Evolutionary conservation across 2,797 vertebrate species (phyloP), one percentile per base, ranked within the genome.

Genomic region (Malacoctenus gilli): DNA sequence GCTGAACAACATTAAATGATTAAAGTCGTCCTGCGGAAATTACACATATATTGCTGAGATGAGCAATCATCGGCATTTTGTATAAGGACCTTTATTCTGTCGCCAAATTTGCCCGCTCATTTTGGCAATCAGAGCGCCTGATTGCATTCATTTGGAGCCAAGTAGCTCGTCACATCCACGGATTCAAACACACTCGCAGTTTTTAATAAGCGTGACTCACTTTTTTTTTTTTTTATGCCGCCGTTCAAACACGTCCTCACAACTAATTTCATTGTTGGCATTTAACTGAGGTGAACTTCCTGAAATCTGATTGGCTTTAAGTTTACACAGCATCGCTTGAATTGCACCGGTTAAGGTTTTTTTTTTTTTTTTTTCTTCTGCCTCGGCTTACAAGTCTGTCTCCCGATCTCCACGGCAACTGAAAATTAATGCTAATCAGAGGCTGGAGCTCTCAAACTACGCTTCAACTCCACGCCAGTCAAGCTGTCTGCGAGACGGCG

Each of bases 191-290:
- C 16, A 21, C 47, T 49, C 11, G 7, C 25, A 56, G 15, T 38
- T 64, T 65, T 59, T 60, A 58, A 55, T 38, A 59, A 60, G 28
- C 35, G 22, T 52, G 25, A 51, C 14, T 61, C 28, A 59, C 31
- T 43, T 13, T 40, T 41, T 47, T n/a, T 47, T 32, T 13, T 44
- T 40, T 41, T 47, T n/a, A 43, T 32, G 31, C 15, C 44, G 16
- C 40, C 3, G 4, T 39, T 40, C 3, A 1, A 61, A 55, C 58
- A 14, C 40, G 7, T 56, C 42, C 22, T 36, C 43, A 40, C 37
- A 74, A 35, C 31, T 58, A 36, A 60, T 76, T 68, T 64, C 20
- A 64, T 30, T 68, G 37, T 54, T 71, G 65, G 31, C 64, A 68
- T 77, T 75, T 59, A 58, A 72, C 36, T 38, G 37, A 72, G 28